phyloP scores from a whole-genome alignment of 2,113 vertebrate species.

The Lota lota region DNA sequence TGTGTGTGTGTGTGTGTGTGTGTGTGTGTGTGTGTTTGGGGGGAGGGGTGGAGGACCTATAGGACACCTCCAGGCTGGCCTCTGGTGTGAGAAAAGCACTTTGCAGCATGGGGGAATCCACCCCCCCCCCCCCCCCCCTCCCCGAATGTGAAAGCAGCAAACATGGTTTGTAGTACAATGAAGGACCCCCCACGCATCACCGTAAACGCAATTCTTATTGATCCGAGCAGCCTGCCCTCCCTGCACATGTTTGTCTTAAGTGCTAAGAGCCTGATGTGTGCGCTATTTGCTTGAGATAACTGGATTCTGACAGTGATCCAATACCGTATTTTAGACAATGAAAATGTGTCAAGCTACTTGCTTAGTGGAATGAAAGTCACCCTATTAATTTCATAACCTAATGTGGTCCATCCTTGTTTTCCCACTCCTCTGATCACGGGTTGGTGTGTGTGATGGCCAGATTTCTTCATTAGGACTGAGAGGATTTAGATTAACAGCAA shows the following conservation, averaged over 20 bases:
- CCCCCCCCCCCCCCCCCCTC: no score
- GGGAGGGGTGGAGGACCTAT: constrained; percentile 27
- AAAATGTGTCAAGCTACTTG: constrained; percentile 54
- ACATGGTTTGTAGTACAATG: constrained; percentile 67
- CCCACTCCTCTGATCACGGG: not conserved
- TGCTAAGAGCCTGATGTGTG: constrained; percentile 25
- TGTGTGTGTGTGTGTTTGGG: constrained; percentile 45
- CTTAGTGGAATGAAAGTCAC: constrained; percentile 43
- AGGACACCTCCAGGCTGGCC: constrained; percentile 56
- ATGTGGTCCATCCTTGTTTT: constrained; percentile 34
- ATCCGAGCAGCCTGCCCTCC: constrained; percentile 54
- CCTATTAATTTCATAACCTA: constrained; percentile 53
- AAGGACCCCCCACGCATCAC: constrained; percentile 52
- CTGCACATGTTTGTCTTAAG: constrained; percentile 45
- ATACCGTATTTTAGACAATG: constrained; percentile 58
- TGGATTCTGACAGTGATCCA: constrained; percentile 61
- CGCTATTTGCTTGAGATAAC: constrained; percentile 63
- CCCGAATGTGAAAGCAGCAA: constrained; percentile 51
- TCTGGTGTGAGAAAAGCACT: constrained; percentile 57
- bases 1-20: not conserved
- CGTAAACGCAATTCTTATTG: constrained; percentile 69
- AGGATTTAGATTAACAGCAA: constrained; percentile 13
- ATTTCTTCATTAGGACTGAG: constrained; percentile 2
- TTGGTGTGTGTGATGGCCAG: not conserved
- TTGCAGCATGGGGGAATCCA: constrained; percentile 42